Conservation (phyloP, 2,888 invertebrate genomes). For the Craniophora ligustri region DNA sequence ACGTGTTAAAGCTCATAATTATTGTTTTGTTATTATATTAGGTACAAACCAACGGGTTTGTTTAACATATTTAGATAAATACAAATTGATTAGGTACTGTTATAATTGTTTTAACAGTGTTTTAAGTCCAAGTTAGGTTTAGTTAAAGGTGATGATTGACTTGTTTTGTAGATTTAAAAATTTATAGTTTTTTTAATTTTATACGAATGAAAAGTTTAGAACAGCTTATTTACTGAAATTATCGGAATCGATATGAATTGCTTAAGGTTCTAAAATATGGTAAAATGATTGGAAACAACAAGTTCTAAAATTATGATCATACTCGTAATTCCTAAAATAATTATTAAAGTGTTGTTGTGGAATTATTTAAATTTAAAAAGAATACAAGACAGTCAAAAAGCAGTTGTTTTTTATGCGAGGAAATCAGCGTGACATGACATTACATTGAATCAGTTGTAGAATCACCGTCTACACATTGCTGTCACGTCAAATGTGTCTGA, state of each 20-base stretch:
- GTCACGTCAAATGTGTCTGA: conserved; percentile 4
- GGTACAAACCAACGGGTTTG: conserved; percentile 7
- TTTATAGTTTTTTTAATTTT: neutral
- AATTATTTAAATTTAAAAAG: too few relatives aligned
- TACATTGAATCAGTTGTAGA: conserved; percentile 1
- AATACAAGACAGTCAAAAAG: too few relatives aligned
- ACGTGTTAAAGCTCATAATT: conserved; percentile 18
- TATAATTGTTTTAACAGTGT: conserved; percentile 19
- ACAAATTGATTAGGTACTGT: conserved; percentile 29
- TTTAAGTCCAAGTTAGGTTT: conserved; percentile 9
- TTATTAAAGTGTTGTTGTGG: too few relatives aligned
- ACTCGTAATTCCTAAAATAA: too few relatives aligned
- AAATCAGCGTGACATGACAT: neutral
- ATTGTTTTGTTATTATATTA: conserved; percentile 17
- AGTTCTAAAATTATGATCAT: too few relatives aligned
- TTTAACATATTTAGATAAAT: conserved; percentile 45
- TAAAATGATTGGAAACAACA: too few relatives aligned
- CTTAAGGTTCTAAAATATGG: too few relatives aligned
- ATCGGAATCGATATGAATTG: too few relatives aligned
- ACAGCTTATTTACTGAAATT: too few relatives aligned
- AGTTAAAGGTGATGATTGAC: conserved; percentile 37
- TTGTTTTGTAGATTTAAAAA: neutral
- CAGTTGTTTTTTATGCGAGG: too few relatives aligned
- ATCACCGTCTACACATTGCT: neutral
- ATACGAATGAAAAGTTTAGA: too few relatives aligned